Conservation (phyloP, 2,888 invertebrate species). For the Ophion costatus region DNA sequence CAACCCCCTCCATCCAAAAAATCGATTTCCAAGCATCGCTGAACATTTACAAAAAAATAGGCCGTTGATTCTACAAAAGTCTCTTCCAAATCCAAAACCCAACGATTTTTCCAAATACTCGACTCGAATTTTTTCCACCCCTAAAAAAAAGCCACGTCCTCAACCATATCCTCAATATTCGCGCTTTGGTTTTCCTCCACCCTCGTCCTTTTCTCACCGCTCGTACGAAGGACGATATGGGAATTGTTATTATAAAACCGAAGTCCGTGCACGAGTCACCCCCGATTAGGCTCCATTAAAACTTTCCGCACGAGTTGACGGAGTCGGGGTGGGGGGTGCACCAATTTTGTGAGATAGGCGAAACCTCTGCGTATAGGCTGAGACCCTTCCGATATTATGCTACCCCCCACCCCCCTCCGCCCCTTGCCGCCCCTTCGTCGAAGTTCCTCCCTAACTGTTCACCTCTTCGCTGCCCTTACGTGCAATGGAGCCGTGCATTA, state of each 20-base stretch:
- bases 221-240: conserved; percentile 26
- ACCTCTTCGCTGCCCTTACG: conserved; percentile 37
- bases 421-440: neutral
- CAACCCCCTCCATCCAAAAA: neutral
- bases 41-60: neutral
- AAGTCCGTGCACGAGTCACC: conserved; percentile 59
- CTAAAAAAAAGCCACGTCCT: neutral
- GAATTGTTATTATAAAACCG: conserved; percentile 54
- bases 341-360: conserved; percentile 60
- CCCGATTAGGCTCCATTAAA: conserved; percentile 68
- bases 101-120: neutral
- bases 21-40: neutral
- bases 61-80: neutral
- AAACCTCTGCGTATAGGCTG: conserved; percentile 13
- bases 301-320: conserved; percentile 68
- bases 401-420: neutral
- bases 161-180: neutral
- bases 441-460: conserved; percentile 15
- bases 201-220: neutral
- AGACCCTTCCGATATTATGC: conserved; percentile 15
- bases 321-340: conserved; percentile 25
- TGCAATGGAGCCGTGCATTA: conserved; percentile 52
- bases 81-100: no score
- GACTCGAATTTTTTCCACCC: neutral
- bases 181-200: neutral